Evolutionary conservation across 2,113 vertebrate species (phyloP), one percentile per base, ranked within the genome.

Genomic region (Atractosteus spatula): DNA sequence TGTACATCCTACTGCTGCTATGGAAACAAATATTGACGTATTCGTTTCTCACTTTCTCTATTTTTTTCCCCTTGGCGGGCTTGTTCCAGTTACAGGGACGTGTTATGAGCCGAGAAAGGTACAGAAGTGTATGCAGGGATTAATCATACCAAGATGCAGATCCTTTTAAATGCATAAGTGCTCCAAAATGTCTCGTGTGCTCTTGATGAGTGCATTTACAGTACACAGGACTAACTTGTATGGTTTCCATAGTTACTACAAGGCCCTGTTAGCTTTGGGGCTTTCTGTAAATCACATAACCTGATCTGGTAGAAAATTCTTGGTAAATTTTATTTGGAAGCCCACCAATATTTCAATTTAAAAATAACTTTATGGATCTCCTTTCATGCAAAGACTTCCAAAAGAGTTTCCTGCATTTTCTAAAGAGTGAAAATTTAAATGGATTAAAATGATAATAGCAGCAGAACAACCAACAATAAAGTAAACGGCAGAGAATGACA

Each of bases 11-110:
- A 10, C 66, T 10, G 57, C 57, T 68, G 12, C 72, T 66, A 74
- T 68, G 72, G 72, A 54, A 68, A 74, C 72, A 5, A 45, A 47
- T n/a, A 41, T n/a, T 57, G 55, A 47, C 6, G 56, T 13, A 56
- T 14, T 44, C 13, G 17, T 14, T 62, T n/a, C 44, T 62, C 41
- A 10, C 47, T 7, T 55, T 13, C 47, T 14, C 47, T 51, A 51
- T 7, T 7, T 5, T 1, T 51, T 55, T 73, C 55, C 55, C 44
- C 11, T 13, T 29, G 56, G 72, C 57, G 51, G 44, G 45, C 16
- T 16, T 17, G 29, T 68, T 17, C 44, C 45, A 42, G 68, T 68
- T 56, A 68, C 43, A 13, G 43, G 29, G 72, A 62, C 4, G 11
- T 54, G 66, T 41, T 5, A 54, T 17, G 55, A 62, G 47, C 41